Evolutionary conservation across 2,888 invertebrate species (phyloP), one percentile per base, ranked within the genome.

Genomic region (Tachystola acroxantha): DNA sequence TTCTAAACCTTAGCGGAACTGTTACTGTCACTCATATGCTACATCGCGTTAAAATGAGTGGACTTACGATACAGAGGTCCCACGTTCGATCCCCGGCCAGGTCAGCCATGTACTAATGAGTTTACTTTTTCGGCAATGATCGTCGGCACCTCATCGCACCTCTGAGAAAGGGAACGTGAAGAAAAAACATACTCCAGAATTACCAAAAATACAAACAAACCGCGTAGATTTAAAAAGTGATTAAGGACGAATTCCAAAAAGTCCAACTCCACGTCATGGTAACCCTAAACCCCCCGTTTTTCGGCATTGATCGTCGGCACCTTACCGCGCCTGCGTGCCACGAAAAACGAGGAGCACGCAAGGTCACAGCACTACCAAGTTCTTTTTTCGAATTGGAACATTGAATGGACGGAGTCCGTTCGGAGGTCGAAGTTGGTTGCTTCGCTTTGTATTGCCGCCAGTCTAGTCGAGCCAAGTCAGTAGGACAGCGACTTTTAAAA

Each of bases 341-440:
- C 78, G 75, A 82, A 85, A 84, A 82, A 81, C 79, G 82, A 79
- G 66, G 76, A 75, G 66, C n/a, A 66, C 24, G 71, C 84, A 85
- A 86, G 85, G 85, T 86, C 85, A 84, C 80, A 74, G 74, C 76
- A 76, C 79, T 76, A 74, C 59, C n/a, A 70, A 74, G 63, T 80
- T 79, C 82, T 80, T 86, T 86, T 85, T 85, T 79, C 27, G 64
- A 76, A 79, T 73, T 67, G 69, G 72, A 65, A 77, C 78, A 80
- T 81, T 84, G 84, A 85, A 84, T 84, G 85, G 78, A 71, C 14
- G 22, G 22, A n/a, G 10, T 24, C 24, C 62, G 66, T 67, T 68
- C 68, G 63, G 64, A 69, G 16, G 16, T 16, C 16, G 16, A 64
- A 69, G 46, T 73, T 64, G 67, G 64, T 65, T 46, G 48, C 48